These are phyloP conservation scores for Cairina moschata DNA, from an alignment of 2,113 vertebrate genomes.

Conservation along the genomic window DNA sequence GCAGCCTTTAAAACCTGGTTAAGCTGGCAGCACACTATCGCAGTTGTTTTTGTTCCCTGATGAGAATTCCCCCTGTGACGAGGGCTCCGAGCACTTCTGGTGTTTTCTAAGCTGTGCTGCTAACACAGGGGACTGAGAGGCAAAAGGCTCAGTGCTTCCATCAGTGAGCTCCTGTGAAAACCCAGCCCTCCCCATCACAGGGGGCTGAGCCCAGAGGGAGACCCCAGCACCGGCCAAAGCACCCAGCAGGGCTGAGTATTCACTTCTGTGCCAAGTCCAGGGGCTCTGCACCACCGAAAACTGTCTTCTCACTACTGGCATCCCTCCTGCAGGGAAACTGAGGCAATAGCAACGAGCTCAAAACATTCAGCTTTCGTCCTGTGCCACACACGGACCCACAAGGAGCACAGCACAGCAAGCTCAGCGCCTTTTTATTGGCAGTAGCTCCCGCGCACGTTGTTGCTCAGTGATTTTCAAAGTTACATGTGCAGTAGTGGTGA, in stretches of 20 bases:
- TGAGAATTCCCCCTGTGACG: accelerated
- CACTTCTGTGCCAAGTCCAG: not conserved
- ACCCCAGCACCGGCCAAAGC: not conserved
- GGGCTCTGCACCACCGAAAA: not conserved
- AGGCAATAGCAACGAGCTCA: not conserved
- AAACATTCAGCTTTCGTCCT: not conserved
- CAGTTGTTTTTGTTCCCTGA: not conserved
- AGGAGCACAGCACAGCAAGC: not conserved
- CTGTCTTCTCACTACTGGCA: not conserved
- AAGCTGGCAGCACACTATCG: not conserved
- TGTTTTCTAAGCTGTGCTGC: not conserved
- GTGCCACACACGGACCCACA: not conserved
- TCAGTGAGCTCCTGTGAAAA: not conserved
- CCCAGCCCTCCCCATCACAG: not conserved
- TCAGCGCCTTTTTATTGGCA: not conserved
- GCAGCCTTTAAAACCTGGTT: not conserved
- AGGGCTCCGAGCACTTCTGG: not conserved
- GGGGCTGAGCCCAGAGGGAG: accelerated
- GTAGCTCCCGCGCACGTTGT: not conserved
- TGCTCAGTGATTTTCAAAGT: not conserved
- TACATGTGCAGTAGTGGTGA: not conserved
- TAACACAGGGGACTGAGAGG: not conserved
- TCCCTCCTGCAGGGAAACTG: not conserved
- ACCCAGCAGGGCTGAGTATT: not conserved
- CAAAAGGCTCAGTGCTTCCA: not conserved